phyloP scores from a whole-genome alignment of 2,888 invertebrate species.

The Criorhina ranunculi region DNA sequence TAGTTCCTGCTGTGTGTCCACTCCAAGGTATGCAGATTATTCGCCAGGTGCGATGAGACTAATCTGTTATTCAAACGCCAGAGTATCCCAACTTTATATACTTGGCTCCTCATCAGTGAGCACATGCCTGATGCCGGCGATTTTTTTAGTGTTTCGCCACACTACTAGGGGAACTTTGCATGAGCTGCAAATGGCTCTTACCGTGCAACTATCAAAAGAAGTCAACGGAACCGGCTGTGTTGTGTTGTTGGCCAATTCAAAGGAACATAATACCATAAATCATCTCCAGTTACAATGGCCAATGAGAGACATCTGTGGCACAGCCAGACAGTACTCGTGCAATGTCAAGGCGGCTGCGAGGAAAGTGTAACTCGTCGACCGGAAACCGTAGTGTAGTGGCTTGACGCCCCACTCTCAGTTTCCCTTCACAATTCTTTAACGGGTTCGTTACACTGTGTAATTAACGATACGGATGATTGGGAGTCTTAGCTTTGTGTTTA shows the following conservation, averaged over 20 bases:
- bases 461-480: constrained; percentile 32
- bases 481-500: constrained; percentile 35
- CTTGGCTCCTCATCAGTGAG: constrained; percentile 56
- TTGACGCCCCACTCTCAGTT: constrained; percentile 24
- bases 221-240: constrained; percentile 42
- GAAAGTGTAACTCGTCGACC: constrained; percentile 61
- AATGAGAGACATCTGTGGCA: constrained; percentile 32
- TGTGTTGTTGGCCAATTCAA: constrained; percentile 16
- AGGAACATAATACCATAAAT: constrained; percentile 62
- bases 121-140: constrained; percentile 35
- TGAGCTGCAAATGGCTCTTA: constrained; percentile 37
- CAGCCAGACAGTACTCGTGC: not conserved
- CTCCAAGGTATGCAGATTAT: constrained; percentile 56
- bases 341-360: constrained; percentile 59
- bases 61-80: constrained; percentile 67
- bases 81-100: constrained; percentile 71
- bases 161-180: constrained; percentile 34
- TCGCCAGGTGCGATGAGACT: constrained; percentile 57
- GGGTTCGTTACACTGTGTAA: constrained; percentile 64
- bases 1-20: constrained; percentile 28
- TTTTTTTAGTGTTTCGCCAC: constrained; percentile 30
- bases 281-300: constrained; percentile 67
- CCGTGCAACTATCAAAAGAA: constrained; percentile 45
- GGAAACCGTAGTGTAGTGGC: constrained; percentile 40
- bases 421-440: constrained; percentile 61